Evolutionary conservation across 2,888 invertebrate genomes (phyloP), one percentile per base, ranked within the genome.

Genomic region (Graphium colonna): DNA sequence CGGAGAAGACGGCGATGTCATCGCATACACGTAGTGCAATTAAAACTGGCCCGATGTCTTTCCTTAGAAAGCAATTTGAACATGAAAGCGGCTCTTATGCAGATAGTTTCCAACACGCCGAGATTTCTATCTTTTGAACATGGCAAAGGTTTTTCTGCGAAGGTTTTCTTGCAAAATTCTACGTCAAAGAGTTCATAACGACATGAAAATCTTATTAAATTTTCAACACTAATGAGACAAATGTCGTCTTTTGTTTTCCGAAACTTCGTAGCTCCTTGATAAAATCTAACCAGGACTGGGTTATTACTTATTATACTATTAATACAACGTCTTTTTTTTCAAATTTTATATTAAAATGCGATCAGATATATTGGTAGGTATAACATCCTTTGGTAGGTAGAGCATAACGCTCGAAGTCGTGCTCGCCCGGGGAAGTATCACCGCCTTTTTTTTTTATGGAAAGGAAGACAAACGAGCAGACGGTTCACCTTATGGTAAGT

Each of bases 121-220:
- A 50, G 50, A 54, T 50, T 50, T 54, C 50, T 53, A 53, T 49
- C 53, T 54, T 54, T 54, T 49, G 40, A 53, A 40, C n/a, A 44
- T 18, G 33, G 31, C 10, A 48, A 54, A 28, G 40, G 16, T 44
- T 43, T 53, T 39, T 9, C 18, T 38, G 16, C 36, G 28, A 12
- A n/a, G n/a, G 39, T 7, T 36, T 2, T 36, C 7, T 36, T 10
- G 10, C 13, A 1, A 17, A 17, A 1, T 16, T 18, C 1, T 3
- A 41, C 16, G 18, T 18, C 3, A 15, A 15, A 5, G 8, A 2
- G 16, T 41, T 16, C 41, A 9, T 41, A 12, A 36, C 36, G 5
- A 7, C 9, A 36, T n/a, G 9, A n/a, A 36, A 36, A 36, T 33
- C 10, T n/a, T 10, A 33, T 33, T 33, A n/a, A 9, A 33, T 1